Conservation (phyloP, 2,113 vertebrate species). For the Empidonax traillii region DNA sequence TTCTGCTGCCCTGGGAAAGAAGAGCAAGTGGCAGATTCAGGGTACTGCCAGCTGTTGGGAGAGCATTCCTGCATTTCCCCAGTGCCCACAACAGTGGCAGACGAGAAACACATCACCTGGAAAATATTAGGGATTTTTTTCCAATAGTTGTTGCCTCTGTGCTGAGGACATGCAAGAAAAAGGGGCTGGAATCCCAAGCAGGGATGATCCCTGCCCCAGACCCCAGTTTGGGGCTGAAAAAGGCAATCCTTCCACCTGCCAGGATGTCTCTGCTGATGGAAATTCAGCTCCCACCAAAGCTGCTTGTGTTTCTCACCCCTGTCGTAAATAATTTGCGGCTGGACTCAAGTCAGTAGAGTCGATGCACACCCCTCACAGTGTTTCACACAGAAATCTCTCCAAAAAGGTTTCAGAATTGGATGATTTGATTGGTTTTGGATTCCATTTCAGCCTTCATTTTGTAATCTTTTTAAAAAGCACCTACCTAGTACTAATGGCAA, state of each 20-base stretch:
- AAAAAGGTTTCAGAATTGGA: not conserved
- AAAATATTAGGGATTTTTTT: slow-evolving; percentile 24
- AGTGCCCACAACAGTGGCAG: not conserved
- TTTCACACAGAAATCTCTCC: not conserved
- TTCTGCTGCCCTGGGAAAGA: not conserved
- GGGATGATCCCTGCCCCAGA: not conserved
- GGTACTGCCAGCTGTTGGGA: not conserved
- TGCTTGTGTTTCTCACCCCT: rapidly evolving
- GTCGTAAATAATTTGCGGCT: not conserved
- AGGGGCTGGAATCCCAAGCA: rapidly evolving
- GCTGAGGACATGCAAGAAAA: not conserved
- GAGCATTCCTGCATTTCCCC: not conserved
- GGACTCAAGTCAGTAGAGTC: not conserved
- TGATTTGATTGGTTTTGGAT: not conserved
- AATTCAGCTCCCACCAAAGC: not conserved
- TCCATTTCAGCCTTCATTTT: not conserved
- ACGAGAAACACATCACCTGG: not conserved
- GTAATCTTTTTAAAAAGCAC: not conserved
- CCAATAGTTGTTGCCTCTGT: not conserved
- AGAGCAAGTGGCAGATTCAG: not conserved
- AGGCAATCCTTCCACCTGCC: not conserved
- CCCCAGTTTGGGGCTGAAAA: not conserved
- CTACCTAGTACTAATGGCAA: not conserved
- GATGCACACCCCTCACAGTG: not conserved
- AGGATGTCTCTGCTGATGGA: not conserved